A percentile compares a stretch with the other conserved stretches of the same genome.
Conservation (phyloP, 2,797 vertebrate species). For the Antrozous pallidus region DNA sequence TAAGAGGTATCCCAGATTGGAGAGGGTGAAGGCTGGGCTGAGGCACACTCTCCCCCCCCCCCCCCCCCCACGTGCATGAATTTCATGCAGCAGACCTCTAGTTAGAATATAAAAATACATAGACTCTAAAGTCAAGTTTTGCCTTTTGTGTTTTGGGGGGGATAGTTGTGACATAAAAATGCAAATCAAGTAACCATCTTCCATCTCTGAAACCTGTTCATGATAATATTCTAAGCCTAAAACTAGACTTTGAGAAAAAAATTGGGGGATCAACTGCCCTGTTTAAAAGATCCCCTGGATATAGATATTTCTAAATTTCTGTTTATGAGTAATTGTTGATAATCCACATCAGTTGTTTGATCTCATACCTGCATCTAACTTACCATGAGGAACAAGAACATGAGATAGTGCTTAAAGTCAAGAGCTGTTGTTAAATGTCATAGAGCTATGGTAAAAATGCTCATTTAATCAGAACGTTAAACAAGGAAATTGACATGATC, state of each 20-base stretch:
- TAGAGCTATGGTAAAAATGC: neutral
- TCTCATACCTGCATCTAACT: neutral
- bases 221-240: neutral
- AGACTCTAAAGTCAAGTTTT: neutral
- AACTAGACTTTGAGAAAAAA: neutral
- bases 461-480: neutral
- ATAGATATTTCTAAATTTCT: conserved; percentile 4
- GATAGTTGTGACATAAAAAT: neutral
- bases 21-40: too few species aligned
- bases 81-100: too few species aligned
- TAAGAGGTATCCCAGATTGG: too few species aligned
- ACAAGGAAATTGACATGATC: neutral
- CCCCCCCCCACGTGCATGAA: too few species aligned
- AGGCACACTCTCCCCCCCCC: too few species aligned
- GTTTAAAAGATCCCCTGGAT: neutral
- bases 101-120: neutral
- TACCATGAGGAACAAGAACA: neutral
- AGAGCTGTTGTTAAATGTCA: neutral
- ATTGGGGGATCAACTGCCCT: neutral
- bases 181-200: neutral
- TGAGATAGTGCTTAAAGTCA: neutral
- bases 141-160: neutral
- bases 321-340: neutral
- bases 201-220: neutral
- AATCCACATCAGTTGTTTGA: neutral